Conservation (phyloP, 2,113 vertebrate genomes). For the Hystrix brachyura region DNA sequence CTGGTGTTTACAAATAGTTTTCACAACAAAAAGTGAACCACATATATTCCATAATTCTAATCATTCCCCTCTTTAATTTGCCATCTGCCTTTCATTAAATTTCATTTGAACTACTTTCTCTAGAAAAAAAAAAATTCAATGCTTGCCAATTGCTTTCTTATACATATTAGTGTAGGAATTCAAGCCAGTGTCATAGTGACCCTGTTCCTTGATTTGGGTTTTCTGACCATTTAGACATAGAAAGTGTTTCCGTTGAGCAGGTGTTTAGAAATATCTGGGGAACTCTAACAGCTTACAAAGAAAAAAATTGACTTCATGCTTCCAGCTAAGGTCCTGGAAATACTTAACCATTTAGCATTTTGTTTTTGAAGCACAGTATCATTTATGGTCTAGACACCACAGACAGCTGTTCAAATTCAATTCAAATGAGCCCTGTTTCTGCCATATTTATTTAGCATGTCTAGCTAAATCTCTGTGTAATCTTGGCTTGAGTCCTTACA, state of each 20-base stretch:
- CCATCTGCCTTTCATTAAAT: slow-evolving; percentile 77
- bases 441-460: slow-evolving; percentile 81
- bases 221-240: slow-evolving; percentile 72
- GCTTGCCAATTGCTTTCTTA: slow-evolving; percentile 45
- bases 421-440: slow-evolving; percentile 81
- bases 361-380: slow-evolving; percentile 85
- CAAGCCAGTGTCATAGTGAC: slow-evolving; percentile 46
- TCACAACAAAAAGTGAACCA: slow-evolving; percentile 53
- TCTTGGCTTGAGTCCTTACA: slow-evolving; percentile 76
- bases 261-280: slow-evolving; percentile 81
- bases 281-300: slow-evolving; percentile 69
- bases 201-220: slow-evolving; percentile 74
- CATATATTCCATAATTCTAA: slow-evolving; percentile 53
- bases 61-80: slow-evolving; percentile 31
- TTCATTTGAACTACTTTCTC: slow-evolving; percentile 61
- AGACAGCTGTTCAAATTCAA: slow-evolving; percentile 85
- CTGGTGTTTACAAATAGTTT: slow-evolving; percentile 67
- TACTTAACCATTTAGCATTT: slow-evolving; percentile 82
- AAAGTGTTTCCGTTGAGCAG: slow-evolving; percentile 79
- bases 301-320: slow-evolving; percentile 70
- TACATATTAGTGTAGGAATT: slow-evolving; percentile 56
- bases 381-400: slow-evolving; percentile 79
- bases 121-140: not conserved
- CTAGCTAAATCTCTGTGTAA: slow-evolving; percentile 79
- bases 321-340: slow-evolving; percentile 64